These are phyloP conservation scores for Ypsolopha scabrella DNA, from an alignment of 2,888 invertebrate genomes.

Conservation along the genomic window DNA sequence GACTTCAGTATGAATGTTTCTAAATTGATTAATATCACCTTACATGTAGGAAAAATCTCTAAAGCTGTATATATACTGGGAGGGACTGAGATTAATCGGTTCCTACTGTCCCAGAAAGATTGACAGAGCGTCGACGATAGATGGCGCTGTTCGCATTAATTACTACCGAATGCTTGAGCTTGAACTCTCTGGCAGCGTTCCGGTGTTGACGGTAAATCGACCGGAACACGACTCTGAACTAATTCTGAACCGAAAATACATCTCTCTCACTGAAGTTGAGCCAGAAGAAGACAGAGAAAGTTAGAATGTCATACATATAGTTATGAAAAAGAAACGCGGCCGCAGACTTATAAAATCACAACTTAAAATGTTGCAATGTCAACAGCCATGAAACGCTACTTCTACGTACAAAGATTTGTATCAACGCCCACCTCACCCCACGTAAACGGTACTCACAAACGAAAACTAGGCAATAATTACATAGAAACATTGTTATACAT, in stretches of 20 bases:
- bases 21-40: no score
- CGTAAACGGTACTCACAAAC: slow-evolving; percentile 15
- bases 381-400: no score
- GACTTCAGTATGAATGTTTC: no score
- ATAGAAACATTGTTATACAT: not conserved
- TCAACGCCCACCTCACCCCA: no score
- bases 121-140: slow-evolving; percentile 57
- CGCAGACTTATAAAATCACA: no score
- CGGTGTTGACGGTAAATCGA: slow-evolving; percentile 37
- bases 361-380: no score
- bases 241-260: slow-evolving; percentile 12
- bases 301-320: no score
- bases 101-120: slow-evolving; percentile 39
- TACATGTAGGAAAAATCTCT: not conserved
- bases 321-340: no score
- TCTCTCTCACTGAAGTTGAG: no score
- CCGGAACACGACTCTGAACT: slow-evolving; percentile 18
- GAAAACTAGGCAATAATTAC: slow-evolving; percentile 13
- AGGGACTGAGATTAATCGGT: slow-evolving; percentile 20
- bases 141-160: slow-evolving; percentile 54
- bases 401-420: no score
- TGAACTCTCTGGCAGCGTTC: slow-evolving; percentile 16
- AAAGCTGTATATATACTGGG: not conserved
- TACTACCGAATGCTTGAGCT: slow-evolving; percentile 36
- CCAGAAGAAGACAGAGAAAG: no score